Evolutionary conservation across 2,113 vertebrate species (phyloP).

Genomic region (Lycocorax pyrrhopterus): DNA sequence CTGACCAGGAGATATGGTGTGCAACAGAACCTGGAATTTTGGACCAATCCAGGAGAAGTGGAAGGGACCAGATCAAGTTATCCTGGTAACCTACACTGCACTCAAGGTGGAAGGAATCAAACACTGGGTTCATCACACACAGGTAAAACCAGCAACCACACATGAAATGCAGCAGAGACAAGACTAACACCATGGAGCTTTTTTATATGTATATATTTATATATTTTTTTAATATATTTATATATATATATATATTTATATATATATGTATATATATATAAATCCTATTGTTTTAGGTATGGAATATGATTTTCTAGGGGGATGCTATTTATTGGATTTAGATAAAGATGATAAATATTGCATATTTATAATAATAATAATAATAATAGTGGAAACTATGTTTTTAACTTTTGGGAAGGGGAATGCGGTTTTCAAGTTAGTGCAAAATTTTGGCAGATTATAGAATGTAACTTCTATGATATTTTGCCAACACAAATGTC

Average conservation of each 20-base stretch:
- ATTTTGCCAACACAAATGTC: neutral
- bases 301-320: neutral
- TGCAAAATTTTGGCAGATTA: neutral
- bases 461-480: neutral
- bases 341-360: neutral
- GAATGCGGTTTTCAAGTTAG: neutral
- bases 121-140: neutral
- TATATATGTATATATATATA: neutral
- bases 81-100: neutral
- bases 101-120: neutral
- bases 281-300: neutral
- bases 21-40: neutral
- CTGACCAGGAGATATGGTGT: neutral
- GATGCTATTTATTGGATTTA: neutral
- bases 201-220: neutral
- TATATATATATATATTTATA: no score
- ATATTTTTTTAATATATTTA: no score
- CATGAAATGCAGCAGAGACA: neutral
- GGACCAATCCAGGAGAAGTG: neutral
- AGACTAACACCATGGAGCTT: neutral
- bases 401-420: neutral
- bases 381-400: neutral
- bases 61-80: neutral
- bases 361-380: no score
- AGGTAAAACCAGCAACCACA: neutral